Evolutionary conservation across 2,113 vertebrate species (phyloP).

Genomic region (Electrona antarctica): DNA sequence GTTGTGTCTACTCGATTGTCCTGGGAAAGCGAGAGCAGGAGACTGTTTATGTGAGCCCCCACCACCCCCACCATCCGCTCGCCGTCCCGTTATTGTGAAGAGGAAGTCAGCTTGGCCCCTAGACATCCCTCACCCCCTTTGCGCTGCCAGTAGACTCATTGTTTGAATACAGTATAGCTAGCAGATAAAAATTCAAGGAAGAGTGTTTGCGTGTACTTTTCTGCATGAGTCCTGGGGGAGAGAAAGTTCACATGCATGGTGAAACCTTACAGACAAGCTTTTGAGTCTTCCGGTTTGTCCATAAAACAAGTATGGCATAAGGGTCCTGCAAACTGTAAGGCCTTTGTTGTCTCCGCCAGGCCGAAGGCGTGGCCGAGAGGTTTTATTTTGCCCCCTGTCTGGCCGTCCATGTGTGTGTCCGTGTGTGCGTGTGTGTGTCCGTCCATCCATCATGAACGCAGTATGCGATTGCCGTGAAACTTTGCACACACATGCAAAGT

Average conservation of each 20-base stretch:
- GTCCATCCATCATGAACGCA: too few species aligned
- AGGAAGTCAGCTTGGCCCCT: conserved; percentile 68
- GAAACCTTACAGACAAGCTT: conserved; percentile 47
- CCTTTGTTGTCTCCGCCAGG: too few species aligned
- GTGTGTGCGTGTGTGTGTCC: too few species aligned
- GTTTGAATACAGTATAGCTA: conserved; percentile 66
- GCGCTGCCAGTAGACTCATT: conserved; percentile 56
- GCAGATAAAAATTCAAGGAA: conserved; percentile 66
- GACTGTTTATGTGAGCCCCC: conserved; percentile 27
- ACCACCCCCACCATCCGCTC: conserved; percentile 49
- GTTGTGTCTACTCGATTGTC: conserved; percentile 58
- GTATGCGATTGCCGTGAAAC: too few species aligned
- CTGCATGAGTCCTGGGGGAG: conserved; percentile 29
- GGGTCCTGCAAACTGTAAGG: conserved; percentile 11
- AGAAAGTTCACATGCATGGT: conserved; percentile 44
- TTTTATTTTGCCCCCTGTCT: too few species aligned
- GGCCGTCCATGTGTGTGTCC: too few species aligned
- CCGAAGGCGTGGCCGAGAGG: too few species aligned
- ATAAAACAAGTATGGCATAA: conserved; percentile 35
- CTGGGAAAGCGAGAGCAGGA: conserved; percentile 48
- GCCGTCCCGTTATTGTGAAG: conserved; percentile 41
- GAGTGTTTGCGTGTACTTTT: conserved; percentile 58
- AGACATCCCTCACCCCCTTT: conserved; percentile 44
- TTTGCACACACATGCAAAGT: too few species aligned
- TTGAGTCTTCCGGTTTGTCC: conserved; percentile 67